These are phyloP conservation scores for Mohoua ochrocephala DNA, from an alignment of 2,113 vertebrate species.

Conservation along the genomic window DNA sequence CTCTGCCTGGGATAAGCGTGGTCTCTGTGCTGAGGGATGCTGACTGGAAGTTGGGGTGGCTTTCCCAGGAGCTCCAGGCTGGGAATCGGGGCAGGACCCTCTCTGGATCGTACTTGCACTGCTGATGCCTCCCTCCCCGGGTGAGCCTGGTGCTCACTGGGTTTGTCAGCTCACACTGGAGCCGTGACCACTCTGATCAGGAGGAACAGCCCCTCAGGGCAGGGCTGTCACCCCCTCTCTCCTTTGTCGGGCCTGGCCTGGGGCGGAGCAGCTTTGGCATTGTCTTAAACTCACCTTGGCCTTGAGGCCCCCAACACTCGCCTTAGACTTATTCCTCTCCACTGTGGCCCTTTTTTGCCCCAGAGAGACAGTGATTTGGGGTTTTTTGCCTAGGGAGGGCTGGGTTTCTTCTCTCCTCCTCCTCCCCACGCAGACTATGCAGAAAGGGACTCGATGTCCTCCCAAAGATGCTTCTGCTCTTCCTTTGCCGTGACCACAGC, in stretches of 20 bases:
- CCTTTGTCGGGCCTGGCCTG: background rate
- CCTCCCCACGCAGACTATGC: background rate
- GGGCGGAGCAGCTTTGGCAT: background rate
- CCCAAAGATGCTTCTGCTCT: background rate
- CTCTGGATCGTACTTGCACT: background rate
- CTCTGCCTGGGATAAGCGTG: background rate
- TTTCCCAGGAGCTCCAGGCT: background rate
- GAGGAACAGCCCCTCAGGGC: background rate
- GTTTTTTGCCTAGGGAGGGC: background rate
- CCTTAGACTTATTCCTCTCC: background rate
- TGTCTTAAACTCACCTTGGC: background rate
- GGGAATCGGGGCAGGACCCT: background rate
- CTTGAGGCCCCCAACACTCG: background rate
- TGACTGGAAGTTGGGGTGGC: background rate
- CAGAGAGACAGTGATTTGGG: background rate
- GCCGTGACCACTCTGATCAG: background rate
- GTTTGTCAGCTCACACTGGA: background rate
- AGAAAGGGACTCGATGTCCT: background rate
- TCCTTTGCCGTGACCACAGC: background rate
- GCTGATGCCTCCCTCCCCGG: accelerated
- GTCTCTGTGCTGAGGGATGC: background rate
- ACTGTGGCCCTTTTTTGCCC: background rate
- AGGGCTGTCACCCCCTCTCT: background rate
- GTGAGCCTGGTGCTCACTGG: background rate
- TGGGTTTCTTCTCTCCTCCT: background rate